phyloP scores from a whole-genome alignment of 2,888 invertebrate species.

The Apamea crenata region DNA sequence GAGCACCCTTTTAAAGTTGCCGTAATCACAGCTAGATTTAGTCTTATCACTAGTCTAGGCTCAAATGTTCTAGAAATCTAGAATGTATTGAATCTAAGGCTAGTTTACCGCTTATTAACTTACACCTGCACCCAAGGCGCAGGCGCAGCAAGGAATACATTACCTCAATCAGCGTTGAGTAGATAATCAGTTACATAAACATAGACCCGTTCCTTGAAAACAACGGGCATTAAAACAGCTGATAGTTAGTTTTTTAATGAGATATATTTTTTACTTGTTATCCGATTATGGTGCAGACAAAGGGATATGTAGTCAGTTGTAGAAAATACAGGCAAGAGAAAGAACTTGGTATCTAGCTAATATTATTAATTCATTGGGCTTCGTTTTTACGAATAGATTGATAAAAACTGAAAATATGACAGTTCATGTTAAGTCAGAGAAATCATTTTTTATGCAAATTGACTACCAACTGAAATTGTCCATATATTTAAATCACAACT shows the following conservation, averaged over 20 bases:
- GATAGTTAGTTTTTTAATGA: constrained; percentile 1
- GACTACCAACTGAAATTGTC: background rate
- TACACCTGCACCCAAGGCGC: constrained; percentile 52
- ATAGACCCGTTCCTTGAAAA: constrained; percentile 36
- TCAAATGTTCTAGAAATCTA: constrained; percentile 27
- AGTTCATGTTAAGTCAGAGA: background rate
- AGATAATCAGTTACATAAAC: constrained; percentile 54
- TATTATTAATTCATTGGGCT: background rate
- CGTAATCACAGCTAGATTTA: constrained; percentile 38
- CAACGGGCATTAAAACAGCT: constrained; percentile 42
- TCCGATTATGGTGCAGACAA: background rate
- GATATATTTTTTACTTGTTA: constrained; percentile 6
- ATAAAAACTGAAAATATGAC: background rate
- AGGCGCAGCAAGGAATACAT: constrained; percentile 49
- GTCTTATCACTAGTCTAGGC: constrained; percentile 33
- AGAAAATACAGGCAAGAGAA: background rate
- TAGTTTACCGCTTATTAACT: constrained; percentile 32
- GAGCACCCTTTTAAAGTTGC: constrained; percentile 10
- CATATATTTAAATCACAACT: background rate
- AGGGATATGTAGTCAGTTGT: background rate
- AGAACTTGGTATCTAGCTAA: background rate
- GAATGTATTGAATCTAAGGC: constrained; percentile 40
- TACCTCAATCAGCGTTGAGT: constrained; percentile 55
- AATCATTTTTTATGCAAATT: background rate
- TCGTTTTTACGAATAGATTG: background rate